phyloP scores from a whole-genome alignment of 2,113 vertebrate species.

The Collichthys lucidus region DNA sequence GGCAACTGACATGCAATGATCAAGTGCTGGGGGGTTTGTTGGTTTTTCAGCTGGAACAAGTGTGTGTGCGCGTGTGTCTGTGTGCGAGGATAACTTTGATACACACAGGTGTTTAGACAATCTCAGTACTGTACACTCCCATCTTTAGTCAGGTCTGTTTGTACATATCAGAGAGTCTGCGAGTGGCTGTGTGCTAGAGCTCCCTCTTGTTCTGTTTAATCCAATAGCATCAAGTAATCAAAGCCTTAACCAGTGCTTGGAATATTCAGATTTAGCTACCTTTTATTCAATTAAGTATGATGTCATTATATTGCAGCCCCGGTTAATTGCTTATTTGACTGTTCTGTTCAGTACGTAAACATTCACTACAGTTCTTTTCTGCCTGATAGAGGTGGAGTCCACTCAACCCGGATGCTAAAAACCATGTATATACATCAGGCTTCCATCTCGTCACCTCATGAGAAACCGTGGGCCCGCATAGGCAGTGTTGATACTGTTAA shows the following conservation, averaged over 20 bases:
- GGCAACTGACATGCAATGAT: constrained; percentile 51
- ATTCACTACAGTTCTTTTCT: constrained; percentile 38
- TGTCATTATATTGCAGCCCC: constrained; percentile 63
- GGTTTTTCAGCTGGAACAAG: constrained; percentile 54
- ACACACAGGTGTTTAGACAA: constrained; percentile 73
- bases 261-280: constrained; percentile 65
- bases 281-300: constrained; percentile 68
- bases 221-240: constrained; percentile 65
- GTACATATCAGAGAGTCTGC: constrained; percentile 68
- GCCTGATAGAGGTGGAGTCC: constrained; percentile 13
- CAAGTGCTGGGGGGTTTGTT: constrained; percentile 37
- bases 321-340: constrained; percentile 52
- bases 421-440: constrained; percentile 24
- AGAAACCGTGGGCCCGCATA: constrained; percentile 39
- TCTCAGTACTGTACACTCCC: constrained; percentile 77
- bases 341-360: constrained; percentile 46
- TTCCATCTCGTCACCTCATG: constrained; percentile 38
- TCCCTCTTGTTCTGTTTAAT: constrained; percentile 56
- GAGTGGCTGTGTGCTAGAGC: constrained; percentile 28
- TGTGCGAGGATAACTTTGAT: constrained; percentile 50
- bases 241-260: constrained; percentile 77
- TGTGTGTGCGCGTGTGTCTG: constrained; percentile 31
- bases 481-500: constrained; percentile 51
- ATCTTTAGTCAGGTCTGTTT: constrained; percentile 73
- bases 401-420: constrained; percentile 35